Evolutionary conservation across 2,888 invertebrate species (phyloP).

Genomic region (Perithous albicinctus): DNA sequence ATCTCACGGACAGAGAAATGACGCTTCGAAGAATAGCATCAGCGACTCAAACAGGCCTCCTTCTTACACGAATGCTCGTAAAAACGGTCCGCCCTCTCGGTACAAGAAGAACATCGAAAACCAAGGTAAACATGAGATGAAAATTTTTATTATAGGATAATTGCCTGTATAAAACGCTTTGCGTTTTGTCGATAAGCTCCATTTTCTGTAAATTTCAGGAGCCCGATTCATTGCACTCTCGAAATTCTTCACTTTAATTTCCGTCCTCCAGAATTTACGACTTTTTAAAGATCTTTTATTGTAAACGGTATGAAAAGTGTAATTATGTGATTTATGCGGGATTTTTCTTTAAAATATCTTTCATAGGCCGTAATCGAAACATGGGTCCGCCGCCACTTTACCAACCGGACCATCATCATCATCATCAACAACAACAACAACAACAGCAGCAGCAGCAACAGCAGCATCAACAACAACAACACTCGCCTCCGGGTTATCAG

Average conservation of each 20-base stretch:
- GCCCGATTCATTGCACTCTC: too few relatives aligned
- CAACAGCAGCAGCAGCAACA: slow-evolving; percentile 44
- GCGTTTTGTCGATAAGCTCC: too few relatives aligned
- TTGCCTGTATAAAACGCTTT: too few relatives aligned
- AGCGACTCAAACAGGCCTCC: slow-evolving; percentile 29
- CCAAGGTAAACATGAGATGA: slow-evolving; percentile 18
- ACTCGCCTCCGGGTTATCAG: slow-evolving; percentile 38
- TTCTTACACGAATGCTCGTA: slow-evolving; percentile 19
- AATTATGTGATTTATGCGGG: too few relatives aligned
- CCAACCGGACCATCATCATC: slow-evolving; percentile 24
- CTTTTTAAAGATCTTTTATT: too few relatives aligned
- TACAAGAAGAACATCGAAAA: slow-evolving; percentile 54
- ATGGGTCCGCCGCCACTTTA: slow-evolving; percentile 19
- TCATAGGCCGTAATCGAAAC: slow-evolving; percentile 70
- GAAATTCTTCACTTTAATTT: too few relatives aligned
- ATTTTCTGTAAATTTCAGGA: too few relatives aligned
- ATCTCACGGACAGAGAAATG: slow-evolving; percentile 35
- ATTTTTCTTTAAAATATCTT: background rate
- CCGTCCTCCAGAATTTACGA: too few relatives aligned
- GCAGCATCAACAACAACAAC: slow-evolving; percentile 39
- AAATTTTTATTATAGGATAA: background rate
- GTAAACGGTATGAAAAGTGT: too few relatives aligned
- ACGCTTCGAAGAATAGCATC: slow-evolving; percentile 6
- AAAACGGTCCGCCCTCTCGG: slow-evolving; percentile 42
- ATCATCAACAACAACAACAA: background rate